A percentile compares a stretch with the other conserved stretches of the same genome.
Evolutionary conservation across 2,113 vertebrate genomes (phyloP).

Genomic region (Cacatua alba): DNA sequence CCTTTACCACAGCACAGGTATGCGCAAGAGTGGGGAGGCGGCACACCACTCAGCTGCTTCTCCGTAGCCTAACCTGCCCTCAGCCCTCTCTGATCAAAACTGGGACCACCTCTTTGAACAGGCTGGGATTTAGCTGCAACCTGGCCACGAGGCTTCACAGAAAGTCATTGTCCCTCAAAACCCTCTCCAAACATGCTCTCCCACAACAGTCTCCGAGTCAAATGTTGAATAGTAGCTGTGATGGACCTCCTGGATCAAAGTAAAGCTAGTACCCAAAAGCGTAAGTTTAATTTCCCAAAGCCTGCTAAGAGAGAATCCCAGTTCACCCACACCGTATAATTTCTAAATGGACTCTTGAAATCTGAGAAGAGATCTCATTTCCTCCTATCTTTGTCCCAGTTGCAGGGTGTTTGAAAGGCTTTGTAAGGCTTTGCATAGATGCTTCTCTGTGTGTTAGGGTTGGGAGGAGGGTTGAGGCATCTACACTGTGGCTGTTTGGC

Average conservation of each 20-base stretch:
- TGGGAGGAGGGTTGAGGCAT: conserved; percentile 36
- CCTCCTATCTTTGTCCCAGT: conserved; percentile 57
- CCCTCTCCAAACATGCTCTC: neutral
- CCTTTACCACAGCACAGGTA: neutral
- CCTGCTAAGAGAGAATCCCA: neutral
- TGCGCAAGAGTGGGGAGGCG: neutral
- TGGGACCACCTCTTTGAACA: neutral
- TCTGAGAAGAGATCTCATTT: conserved; percentile 56
- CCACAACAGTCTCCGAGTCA: neutral
- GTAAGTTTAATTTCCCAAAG: neutral
- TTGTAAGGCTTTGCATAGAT: conserved; percentile 53
- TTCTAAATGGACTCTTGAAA: conserved; percentile 53
- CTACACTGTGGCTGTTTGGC: conserved; percentile 28
- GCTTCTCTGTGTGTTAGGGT: conserved; percentile 18
- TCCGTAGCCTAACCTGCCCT: neutral
- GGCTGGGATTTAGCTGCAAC: neutral
- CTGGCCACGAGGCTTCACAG: neutral
- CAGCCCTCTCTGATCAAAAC: neutral
- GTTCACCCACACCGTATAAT: neutral
- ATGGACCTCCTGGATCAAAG: neutral
- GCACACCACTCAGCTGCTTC: neutral
- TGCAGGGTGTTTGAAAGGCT: conserved; percentile 49
- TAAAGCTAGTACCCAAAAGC: neutral
- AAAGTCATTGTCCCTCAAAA: neutral
- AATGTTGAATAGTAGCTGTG: neutral